Base-by-base conservation (phyloP, 2,113 vertebrate genomes). In the Thalassarche chlororhynchos region DNA sequence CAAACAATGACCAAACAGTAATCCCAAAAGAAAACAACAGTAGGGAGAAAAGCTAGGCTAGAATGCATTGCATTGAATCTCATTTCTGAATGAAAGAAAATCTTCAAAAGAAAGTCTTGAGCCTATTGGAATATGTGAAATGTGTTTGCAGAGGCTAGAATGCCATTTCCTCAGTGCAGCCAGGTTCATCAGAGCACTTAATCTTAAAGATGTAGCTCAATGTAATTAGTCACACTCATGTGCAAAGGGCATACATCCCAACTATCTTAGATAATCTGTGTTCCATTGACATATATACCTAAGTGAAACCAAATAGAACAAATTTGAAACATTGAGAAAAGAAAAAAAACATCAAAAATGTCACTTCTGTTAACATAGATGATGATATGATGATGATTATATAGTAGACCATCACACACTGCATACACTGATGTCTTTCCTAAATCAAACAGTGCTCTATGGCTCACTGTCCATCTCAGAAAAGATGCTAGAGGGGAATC, bases 11-110 rank as follows among this genome's bases (percentile, higher is more conserved):
- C 58, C 72, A 91, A 93, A 81, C 31, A 87, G 81, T 91, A 95
- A 97, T 96, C 95, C 90, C 90, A 84, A 93, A 95, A 85, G 95
- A 95, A 97, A 97, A 96, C 90, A 94, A 89, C 60, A 90, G 77
- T 6, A 42, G 75, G 84, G 52, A 97, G 87, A 95, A 96, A 96
- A 95, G 90, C 77, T 40, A 82, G 92, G 65, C 94, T 88, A 87
- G 90, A 96, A 92, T 88, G 92, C 90, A 65, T 5, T 86, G 87
- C 91, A 87, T 2, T 94, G 65, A 95, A 78, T 91, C 87, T 49
- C 69, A 57, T 31, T 84, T 40, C 74, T 78, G 92, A 96, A 84
- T n/a, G 87, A 71, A 78, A 93, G 69, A 70, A 90, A 86, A 84
- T 71, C 90, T 94, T 96, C 94, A 96, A 94, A 97, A 78, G 89